These are phyloP conservation scores for Meiosimyza decipiens DNA, from an alignment of 2,888 invertebrate genomes.

Conservation along the genomic window DNA sequence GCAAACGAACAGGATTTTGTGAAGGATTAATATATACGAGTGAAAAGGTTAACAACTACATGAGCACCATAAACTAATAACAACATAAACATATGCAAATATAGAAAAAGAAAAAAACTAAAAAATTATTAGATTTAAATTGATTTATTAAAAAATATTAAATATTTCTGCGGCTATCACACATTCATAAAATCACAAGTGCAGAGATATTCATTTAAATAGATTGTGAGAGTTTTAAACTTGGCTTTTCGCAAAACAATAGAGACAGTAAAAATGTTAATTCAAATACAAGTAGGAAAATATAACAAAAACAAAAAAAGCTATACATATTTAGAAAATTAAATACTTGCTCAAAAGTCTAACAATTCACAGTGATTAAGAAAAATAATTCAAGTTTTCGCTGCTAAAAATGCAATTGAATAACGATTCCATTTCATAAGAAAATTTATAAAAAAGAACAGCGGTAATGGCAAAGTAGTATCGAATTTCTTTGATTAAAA, in stretches of 20 bases:
- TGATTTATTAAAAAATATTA: conserved; percentile 25
- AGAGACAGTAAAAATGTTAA: conserved; percentile 42
- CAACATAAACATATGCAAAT: conserved; percentile 31
- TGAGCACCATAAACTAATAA: conserved; percentile 39
- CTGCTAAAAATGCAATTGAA: conserved; percentile 3
- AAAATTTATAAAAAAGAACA: conserved; percentile 7
- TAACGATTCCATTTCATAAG: neutral
- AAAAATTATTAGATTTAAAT: conserved; percentile 31
- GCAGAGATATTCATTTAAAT: too few species aligned
- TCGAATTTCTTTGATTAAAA: conserved; percentile 9
- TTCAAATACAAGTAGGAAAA: conserved; percentile 39
- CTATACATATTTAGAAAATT: conserved; percentile 25
- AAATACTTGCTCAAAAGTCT: conserved; percentile 26
- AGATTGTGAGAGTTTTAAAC: too few species aligned
- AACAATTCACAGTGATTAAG: conserved; percentile 14
- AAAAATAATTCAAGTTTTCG: too few species aligned
- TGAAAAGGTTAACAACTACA: conserved; percentile 37
- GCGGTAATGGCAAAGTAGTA: neutral
- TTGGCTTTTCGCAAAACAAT: conserved; percentile 35
- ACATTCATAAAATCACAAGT: too few species aligned
- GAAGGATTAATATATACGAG: conserved; percentile 18
- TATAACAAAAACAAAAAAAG: conserved; percentile 43
- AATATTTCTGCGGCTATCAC: conserved; percentile 31
- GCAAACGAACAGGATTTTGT: conserved; percentile 21
- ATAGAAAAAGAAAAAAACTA: conserved; percentile 39